A percentile compares a stretch with the other conserved stretches of the same genome.
Conservation (phyloP, 2,797 vertebrate species). For the Pterois miles region DNA sequence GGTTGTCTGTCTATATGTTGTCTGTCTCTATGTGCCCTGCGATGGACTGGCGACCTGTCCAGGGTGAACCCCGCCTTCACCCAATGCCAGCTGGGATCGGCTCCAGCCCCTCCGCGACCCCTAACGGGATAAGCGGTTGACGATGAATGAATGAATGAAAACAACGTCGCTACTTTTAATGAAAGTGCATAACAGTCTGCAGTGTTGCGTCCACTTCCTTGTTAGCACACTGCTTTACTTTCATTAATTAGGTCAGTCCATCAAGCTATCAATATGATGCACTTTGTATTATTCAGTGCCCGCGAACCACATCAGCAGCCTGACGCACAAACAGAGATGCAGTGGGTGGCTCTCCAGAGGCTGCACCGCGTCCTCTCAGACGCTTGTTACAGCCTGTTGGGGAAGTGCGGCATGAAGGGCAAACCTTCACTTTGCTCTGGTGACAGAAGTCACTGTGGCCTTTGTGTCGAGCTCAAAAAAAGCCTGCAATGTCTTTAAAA, state of each 20-base stretch:
- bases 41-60: no score
- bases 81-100: no score
- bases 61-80: no score
- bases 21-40: no score
- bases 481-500: slow-evolving; percentile 72
- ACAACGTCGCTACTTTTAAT: slow-evolving; percentile 4
- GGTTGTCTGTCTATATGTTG: no score
- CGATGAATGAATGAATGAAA: no score
- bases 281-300: slow-evolving; percentile 65
- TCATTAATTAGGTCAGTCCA: slow-evolving; percentile 50
- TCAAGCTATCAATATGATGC: slow-evolving; percentile 66
- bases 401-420: slow-evolving; percentile 35
- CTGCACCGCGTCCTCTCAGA: slow-evolving; percentile 21
- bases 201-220: slow-evolving; percentile 6
- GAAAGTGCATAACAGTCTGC: background rate
- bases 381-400: slow-evolving; percentile 54
- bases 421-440: slow-evolving; percentile 47
- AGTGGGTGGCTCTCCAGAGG: slow-evolving; percentile 47
- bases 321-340: slow-evolving; percentile 50
- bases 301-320: slow-evolving; percentile 48
- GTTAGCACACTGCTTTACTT: slow-evolving; percentile 48
- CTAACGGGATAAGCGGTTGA: no score
- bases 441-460: slow-evolving; percentile 50
- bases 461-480: slow-evolving; percentile 60
- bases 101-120: no score